Evolutionary conservation across 2,797 vertebrate species (phyloP).

Genomic region (Callimico goeldii): DNA sequence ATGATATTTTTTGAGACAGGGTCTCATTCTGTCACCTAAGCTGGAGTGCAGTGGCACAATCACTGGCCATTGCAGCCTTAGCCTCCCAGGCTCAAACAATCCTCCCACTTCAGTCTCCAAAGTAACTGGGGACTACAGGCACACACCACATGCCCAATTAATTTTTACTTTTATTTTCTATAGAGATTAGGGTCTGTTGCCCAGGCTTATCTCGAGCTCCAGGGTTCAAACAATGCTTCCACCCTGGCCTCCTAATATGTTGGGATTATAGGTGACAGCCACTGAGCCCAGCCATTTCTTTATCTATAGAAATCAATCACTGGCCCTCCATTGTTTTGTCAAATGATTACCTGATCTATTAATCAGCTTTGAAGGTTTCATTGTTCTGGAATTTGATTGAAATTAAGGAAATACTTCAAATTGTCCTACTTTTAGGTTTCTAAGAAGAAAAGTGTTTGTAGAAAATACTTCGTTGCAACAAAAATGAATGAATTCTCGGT

Average conservation of each 20-base stretch:
- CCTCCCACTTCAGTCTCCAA: neutral
- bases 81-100: neutral
- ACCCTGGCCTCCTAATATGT: neutral
- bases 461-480: neutral
- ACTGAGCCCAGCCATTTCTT: neutral
- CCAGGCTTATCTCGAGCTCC: neutral
- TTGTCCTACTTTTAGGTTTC: neutral
- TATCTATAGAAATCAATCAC: neutral
- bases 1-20: neutral
- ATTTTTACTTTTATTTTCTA: neutral
- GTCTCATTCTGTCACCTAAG: neutral
- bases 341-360: neutral
- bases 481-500: neutral
- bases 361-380: neutral
- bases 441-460: neutral
- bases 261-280: neutral
- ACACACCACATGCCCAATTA: neutral
- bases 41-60: neutral
- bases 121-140: neutral
- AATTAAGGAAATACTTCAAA: neutral
- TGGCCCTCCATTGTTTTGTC: neutral
- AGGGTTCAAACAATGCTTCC: neutral
- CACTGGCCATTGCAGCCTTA: neutral
- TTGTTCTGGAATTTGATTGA: neutral
- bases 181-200: neutral